Base-by-base conservation (phyloP, 2,113 vertebrate genomes). In the Leuciscus idus region DNA sequence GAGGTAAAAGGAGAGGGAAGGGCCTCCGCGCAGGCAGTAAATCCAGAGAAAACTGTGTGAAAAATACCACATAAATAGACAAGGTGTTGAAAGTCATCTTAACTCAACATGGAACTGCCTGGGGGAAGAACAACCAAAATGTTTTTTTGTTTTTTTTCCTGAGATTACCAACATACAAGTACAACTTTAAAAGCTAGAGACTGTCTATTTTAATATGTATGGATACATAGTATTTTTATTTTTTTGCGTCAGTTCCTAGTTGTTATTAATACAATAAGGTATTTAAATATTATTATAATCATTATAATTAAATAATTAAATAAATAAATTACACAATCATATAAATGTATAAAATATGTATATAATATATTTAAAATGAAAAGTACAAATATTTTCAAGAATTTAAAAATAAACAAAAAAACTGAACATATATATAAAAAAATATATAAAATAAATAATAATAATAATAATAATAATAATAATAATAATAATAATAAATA, bases 1-100 rank as follows among this genome's bases (percentile, higher is more conserved):
- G 46, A 33, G 81, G 81, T 82, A 82, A 82, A 82, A 52, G 80
- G 62, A 82, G 81, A 82, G 64, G 81, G 81, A 82, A 82, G 62
- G 81, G 81, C 81, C 81, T 68, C 43, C 11, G 1, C 12, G 17
- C 43, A 82, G 79, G 28, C 62, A 33, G 62, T 70, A 82, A 82
- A 82, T 82, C 62, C 46, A 52, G 19, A 70, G 26, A n/a, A 82
- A 82, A 23, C 28, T 0, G 57, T 62, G 78, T 64, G 78, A 50
- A 33, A 50, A 82, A 70, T 19, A 82, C 62, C 62, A 82, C 62
- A 82, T 55, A 52, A 52, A 82, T 70, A 28, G 81, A 68, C 62
- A 64, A 64, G 80, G 80, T 82, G 80, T 52, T 82, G 80, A 82
- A 66, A 82, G 10, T 82, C 59, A 81, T 81, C 59, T 81, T 23